A percentile compares a stretch with the other conserved stretches of the same genome.
Conservation (phyloP, 92 coral and sea anemone species). For the Actinostola sp. region DNA sequence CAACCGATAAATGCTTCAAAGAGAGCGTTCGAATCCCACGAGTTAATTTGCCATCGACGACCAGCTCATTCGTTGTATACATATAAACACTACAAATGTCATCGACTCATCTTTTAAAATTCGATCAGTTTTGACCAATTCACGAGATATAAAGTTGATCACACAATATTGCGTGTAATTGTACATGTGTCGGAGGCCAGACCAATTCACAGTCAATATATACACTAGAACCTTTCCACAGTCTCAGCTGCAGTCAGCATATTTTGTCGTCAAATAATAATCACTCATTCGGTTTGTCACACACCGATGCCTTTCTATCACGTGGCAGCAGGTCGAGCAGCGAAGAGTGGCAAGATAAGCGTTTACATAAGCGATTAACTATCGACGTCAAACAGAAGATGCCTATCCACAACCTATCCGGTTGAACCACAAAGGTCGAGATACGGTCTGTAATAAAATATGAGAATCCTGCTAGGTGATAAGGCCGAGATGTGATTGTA, state of each 20-base stretch:
- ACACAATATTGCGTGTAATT: slow-evolving; percentile 3
- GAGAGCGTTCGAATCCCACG: slow-evolving; percentile 9
- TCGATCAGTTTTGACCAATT: not conserved
- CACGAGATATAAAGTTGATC: slow-evolving; percentile 5
- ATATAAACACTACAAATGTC: not conserved
- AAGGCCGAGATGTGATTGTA: slow-evolving; percentile 3
- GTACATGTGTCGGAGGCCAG: slow-evolving; percentile 15
- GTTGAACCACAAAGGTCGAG: slow-evolving; percentile 34
- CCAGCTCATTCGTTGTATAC: not conserved
- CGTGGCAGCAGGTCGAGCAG: slow-evolving; percentile 43
- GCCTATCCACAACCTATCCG: slow-evolving; percentile 14
- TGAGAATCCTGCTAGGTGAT: slow-evolving; percentile 33
- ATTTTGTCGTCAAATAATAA: slow-evolving; percentile 26
- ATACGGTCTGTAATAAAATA: slow-evolving; percentile 33
- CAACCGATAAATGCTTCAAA: slow-evolving; percentile 15
- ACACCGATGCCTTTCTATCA: slow-evolving; percentile 23
- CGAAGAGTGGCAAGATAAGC: not conserved
- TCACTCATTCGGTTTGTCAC: slow-evolving; percentile 27
- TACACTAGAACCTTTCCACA: slow-evolving; percentile 13
- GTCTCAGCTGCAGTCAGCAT: slow-evolving; percentile 47
- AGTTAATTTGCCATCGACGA: slow-evolving; percentile 1
- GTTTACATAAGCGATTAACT: slow-evolving; percentile 30
- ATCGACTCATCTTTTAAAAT: not conserved
- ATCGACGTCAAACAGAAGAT: slow-evolving; percentile 30
- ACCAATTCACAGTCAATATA: slow-evolving; percentile 33